Base-by-base conservation (phyloP, 2,797 vertebrate species). In the Rhodeus uyekii region DNA sequence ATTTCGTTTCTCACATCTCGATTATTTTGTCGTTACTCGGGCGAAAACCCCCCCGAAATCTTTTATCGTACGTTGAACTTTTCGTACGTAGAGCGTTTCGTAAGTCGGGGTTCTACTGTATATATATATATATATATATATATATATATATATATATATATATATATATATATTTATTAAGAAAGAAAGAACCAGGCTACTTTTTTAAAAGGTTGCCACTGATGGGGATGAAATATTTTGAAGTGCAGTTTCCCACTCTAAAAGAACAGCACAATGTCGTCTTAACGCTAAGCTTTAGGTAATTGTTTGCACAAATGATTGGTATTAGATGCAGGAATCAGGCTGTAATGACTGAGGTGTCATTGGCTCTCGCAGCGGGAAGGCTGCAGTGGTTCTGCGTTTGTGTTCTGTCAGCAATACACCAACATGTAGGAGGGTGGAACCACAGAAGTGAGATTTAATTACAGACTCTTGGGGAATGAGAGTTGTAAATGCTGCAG, bases 361-460 rank as follows among this genome's bases (percentile, higher is more conserved):
- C 68, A 63, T 48, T 48, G n/a, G 60, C 29, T 63, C 18, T 32
- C 71, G 38, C 50, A 61, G 67, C 63, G 12, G 46, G 39, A 76
- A 53, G 34, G 4, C 73, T 76, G 46, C 53, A 60, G 53, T 42
- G 39, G 76, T 71, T 29, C n/a, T 67, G 19, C 19, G 18, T 63
- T 48, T 63, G 58, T 3, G 6, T 61, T 81, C 68, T 36, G 67
- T 63, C 19, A 68, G 53, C 36, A 79, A 79, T 53, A 68, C 71
- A 74, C 71, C 46, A 24, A 44, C 50, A 50, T 71, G 67, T 72
- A 46, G 42, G 63, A 68, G 48, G 32, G 16, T 27, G 48, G 58
- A 61, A 81, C 42, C 67, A 73, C 71, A 80, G 65, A 82, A 80
- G 64, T 72, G 58, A 86, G 44, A 80, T 69, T 81, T 76, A 87